These are phyloP conservation scores for Callosobruchus maculatus DNA, from an alignment of 2,888 invertebrate genomes.

Conservation along the genomic window DNA sequence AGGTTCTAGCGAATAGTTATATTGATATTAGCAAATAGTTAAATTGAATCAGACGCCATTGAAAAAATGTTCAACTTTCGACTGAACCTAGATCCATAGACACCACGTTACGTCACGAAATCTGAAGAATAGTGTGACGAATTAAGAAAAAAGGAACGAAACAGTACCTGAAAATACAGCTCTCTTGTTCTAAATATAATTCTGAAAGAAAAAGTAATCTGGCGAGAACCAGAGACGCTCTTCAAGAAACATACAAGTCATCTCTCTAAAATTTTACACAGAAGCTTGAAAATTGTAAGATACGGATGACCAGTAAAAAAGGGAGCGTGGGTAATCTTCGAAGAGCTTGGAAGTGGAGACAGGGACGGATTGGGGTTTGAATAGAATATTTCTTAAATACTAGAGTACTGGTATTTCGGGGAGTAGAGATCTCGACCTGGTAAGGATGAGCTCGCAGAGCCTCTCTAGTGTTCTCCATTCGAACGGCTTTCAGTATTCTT, in stretches of 20 bases:
- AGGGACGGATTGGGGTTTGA: neutral
- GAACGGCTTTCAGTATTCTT: too few species aligned
- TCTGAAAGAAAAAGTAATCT: neutral
- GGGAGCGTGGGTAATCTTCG: neutral
- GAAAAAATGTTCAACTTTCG: neutral
- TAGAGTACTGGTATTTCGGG: too few species aligned
- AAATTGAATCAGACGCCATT: neutral
- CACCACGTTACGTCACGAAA: neutral
- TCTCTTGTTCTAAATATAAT: neutral
- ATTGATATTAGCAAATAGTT: neutral
- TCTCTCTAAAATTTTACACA: neutral
- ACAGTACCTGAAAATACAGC: neutral
- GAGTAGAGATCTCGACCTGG: too few species aligned
- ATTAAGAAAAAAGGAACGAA: neutral
- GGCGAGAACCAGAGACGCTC: neutral
- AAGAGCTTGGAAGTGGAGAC: neutral
- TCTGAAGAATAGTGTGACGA: neutral
- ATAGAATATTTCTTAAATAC: too few species aligned
- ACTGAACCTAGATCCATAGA: neutral
- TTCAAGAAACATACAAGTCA: neutral
- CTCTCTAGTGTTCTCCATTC: too few species aligned
- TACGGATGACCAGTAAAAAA: neutral
- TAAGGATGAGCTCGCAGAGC: too few species aligned
- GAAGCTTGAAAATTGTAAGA: neutral
- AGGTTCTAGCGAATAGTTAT: neutral